Evolutionary conservation across 2,888 invertebrate species (phyloP).

Genomic region (Antheraea yamamai): DNA sequence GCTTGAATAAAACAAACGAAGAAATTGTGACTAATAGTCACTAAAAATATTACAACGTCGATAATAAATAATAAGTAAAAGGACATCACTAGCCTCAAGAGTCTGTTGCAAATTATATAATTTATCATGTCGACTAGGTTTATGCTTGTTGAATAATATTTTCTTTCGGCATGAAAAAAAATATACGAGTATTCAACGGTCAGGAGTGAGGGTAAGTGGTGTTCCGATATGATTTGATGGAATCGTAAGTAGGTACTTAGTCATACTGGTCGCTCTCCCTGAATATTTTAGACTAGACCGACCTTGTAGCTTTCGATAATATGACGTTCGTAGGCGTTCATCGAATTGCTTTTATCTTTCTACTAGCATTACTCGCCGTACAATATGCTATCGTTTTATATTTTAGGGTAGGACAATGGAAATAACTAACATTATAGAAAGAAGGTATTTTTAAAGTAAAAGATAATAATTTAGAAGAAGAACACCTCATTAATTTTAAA

Average conservation of each 20-base stretch:
- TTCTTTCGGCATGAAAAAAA: slow-evolving; percentile 39
- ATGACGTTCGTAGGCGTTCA: not conserved
- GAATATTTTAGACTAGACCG: slow-evolving; percentile 1
- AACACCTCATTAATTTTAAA: no score
- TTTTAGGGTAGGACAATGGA: not conserved
- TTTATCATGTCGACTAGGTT: slow-evolving; percentile 61
- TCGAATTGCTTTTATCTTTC: not conserved
- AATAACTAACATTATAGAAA: not conserved
- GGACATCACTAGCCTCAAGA: slow-evolving; percentile 29
- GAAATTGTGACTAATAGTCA: not conserved
- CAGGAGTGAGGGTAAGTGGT: slow-evolving; percentile 35
- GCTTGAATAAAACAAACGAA: no score
- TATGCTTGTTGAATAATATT: slow-evolving; percentile 54
- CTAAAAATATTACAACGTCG: not conserved
- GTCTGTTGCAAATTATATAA: slow-evolving; percentile 63
- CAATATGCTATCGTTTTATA: not conserved
- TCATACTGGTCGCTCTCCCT: slow-evolving; percentile 32
- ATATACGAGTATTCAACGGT: slow-evolving; percentile 30
- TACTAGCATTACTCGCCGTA: not conserved
- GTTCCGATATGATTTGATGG: slow-evolving; percentile 43
- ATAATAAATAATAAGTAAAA: slow-evolving; percentile 13
- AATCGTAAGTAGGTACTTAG: slow-evolving; percentile 30
- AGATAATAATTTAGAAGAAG: no score
- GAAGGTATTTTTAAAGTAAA: not conserved
- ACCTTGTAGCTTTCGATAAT: not conserved